Conservation (phyloP, 2,888 invertebrate species). For the Scaeva pyrastri region DNA sequence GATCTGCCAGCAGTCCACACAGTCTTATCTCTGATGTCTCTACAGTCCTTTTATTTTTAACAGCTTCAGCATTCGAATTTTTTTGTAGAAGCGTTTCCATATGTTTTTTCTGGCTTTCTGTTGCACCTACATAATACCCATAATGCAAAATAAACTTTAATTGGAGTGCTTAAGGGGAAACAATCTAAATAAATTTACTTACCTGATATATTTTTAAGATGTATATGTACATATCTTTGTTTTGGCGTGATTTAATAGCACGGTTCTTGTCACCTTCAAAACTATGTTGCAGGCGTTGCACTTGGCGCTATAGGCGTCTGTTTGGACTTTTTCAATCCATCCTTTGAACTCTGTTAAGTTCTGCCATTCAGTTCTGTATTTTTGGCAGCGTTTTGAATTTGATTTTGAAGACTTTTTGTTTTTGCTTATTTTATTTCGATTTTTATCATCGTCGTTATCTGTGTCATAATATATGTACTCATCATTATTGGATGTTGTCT, state of each 20-base stretch:
- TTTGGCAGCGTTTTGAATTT: too few species aligned
- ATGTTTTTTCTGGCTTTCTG: not conserved
- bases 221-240: too few species aligned
- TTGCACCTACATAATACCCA: not conserved
- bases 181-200: not conserved
- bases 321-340: not conserved
- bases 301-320: not conserved
- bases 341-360: not conserved
- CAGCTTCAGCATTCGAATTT: not conserved
- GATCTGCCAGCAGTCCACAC: slow-evolving; percentile 7
- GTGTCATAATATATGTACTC: too few species aligned
- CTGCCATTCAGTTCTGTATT: not conserved
- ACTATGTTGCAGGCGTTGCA: not conserved
- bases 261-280: not conserved
- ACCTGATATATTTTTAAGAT: not conserved
- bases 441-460: too few species aligned
- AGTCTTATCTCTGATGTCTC: slow-evolving; percentile 9
- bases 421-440: too few species aligned
- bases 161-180: not conserved
- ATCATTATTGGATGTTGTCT: too few species aligned
- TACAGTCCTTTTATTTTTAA: not conserved
- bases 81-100: not conserved
- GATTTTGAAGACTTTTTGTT: too few species aligned
- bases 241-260: not conserved
- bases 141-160: not conserved